A percentile compares a stretch with the other conserved stretches of the same genome.
Evolutionary conservation across 2,797 vertebrate species (phyloP).

Genomic region (Apogon talboti): DNA sequence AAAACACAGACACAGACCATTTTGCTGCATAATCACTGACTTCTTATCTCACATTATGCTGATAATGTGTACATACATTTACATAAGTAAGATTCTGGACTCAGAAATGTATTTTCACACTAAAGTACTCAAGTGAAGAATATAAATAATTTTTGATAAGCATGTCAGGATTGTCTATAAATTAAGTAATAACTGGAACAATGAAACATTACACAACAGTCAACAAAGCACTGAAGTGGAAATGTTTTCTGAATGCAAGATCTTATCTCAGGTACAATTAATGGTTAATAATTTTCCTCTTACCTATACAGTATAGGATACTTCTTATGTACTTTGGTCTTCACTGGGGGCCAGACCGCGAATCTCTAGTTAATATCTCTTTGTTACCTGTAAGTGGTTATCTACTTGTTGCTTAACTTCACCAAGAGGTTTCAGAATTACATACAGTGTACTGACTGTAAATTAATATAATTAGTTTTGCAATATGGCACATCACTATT

Average conservation of each 20-base stretch:
- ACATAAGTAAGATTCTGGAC: too few relatives aligned
- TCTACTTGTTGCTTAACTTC: not conserved
- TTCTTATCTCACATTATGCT: too few relatives aligned
- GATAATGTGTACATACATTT: too few relatives aligned
- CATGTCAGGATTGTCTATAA: too few relatives aligned
- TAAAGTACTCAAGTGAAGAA: too few relatives aligned
- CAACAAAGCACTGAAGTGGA: constrained; percentile 9
- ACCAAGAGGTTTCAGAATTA: not conserved
- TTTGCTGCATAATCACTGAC: too few relatives aligned
- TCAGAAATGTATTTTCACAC: too few relatives aligned
- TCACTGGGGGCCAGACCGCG: not conserved
- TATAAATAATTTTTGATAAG: too few relatives aligned
- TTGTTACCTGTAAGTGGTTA: not conserved
- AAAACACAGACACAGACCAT: too few relatives aligned
- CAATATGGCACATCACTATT: too few relatives aligned
- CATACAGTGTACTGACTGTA: not conserved
- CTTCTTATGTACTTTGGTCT: constrained; percentile 49
- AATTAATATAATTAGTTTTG: not conserved
- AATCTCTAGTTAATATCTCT: constrained; percentile 15
- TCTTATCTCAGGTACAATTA: constrained; percentile 23
- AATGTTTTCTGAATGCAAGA: constrained; percentile 7
- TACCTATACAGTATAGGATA: not conserved
- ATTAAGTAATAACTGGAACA: not conserved
- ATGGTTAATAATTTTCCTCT: constrained; percentile 50
- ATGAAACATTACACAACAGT: not conserved